Conservation (phyloP, 2,888 invertebrate genomes). For the Bedellia somnulentella region DNA sequence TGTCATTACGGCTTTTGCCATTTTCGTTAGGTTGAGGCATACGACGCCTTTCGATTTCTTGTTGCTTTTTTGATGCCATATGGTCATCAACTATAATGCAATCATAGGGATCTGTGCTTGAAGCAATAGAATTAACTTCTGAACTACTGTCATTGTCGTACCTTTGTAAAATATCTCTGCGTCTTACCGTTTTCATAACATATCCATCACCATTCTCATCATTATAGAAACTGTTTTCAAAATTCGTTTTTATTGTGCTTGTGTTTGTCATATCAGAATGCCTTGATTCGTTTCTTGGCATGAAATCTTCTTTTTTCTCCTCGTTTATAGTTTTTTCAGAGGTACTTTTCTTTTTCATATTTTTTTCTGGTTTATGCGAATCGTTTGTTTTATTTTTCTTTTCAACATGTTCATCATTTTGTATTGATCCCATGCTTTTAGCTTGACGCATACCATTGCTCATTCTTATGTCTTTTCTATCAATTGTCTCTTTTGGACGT, state of each 20-base stretch:
- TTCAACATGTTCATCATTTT: conserved; percentile 37
- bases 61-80: conserved; percentile 45
- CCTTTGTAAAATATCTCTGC: conserved; percentile 72
- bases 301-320: conserved; percentile 42
- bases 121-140: conserved; percentile 65
- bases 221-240: conserved; percentile 68
- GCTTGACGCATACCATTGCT: conserved; percentile 47
- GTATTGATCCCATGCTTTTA: conserved; percentile 48
- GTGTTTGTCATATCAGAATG: conserved; percentile 51
- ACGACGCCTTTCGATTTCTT: conserved; percentile 36
- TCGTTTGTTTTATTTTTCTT: conserved; percentile 25
- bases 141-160: conserved; percentile 69
- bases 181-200: conserved; percentile 71
- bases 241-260: conserved; percentile 55
- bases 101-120: conserved; percentile 75
- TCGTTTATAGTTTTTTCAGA: conserved; percentile 46
- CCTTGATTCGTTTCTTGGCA: conserved; percentile 42
- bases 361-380: conserved; percentile 28
- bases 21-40: conserved; percentile 41
- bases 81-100: conserved; percentile 86
- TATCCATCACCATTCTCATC: conserved; percentile 67
- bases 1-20: conserved; percentile 46
- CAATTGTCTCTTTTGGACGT: conserved; percentile 44
- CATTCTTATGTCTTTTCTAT: conserved; percentile 42
- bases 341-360: conserved; percentile 39